Conservation (phyloP, 2,888 invertebrate genomes). For the Pelosia muscerda region DNA sequence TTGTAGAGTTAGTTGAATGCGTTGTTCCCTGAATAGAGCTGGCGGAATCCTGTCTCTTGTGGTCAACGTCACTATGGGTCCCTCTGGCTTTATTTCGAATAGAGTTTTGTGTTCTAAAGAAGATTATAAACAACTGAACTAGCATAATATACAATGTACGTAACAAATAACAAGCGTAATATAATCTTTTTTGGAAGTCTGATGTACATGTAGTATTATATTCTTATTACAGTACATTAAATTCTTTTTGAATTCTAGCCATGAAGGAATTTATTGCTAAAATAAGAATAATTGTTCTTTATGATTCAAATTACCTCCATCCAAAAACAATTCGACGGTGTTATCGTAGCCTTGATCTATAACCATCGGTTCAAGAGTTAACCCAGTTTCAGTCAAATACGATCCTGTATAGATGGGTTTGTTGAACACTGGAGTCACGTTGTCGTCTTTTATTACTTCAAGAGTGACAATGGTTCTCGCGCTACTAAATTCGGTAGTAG, state of each 20-base stretch:
- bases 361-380: conserved; percentile 60
- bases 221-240: too few relatives aligned
- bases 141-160: too few relatives aligned
- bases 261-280: too few relatives aligned
- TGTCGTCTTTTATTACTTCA: conserved; percentile 72
- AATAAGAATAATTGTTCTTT: not conserved
- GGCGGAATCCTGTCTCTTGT: conserved; percentile 55
- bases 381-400: conserved; percentile 58
- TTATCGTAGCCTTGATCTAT: conserved; percentile 69
- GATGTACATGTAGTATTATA: too few relatives aligned
- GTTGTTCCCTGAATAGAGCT: conserved; percentile 55
- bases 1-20: conserved; percentile 59
- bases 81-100: conserved; percentile 54
- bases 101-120: conserved; percentile 54
- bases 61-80: conserved; percentile 47
- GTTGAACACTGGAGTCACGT: conserved; percentile 68
- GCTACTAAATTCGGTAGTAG: conserved; percentile 55
- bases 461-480: conserved; percentile 63
- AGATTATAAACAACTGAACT: conserved; percentile 31
- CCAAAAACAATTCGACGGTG: conserved; percentile 57
- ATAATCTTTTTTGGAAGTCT: too few relatives aligned
- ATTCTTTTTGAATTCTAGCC: too few relatives aligned
- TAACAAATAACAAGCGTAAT: too few relatives aligned
- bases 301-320: conserved; percentile 64
- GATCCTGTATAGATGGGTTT: conserved; percentile 63